Base-by-base conservation (phyloP, 2,113 vertebrate species). In the Chitala chitala region DNA sequence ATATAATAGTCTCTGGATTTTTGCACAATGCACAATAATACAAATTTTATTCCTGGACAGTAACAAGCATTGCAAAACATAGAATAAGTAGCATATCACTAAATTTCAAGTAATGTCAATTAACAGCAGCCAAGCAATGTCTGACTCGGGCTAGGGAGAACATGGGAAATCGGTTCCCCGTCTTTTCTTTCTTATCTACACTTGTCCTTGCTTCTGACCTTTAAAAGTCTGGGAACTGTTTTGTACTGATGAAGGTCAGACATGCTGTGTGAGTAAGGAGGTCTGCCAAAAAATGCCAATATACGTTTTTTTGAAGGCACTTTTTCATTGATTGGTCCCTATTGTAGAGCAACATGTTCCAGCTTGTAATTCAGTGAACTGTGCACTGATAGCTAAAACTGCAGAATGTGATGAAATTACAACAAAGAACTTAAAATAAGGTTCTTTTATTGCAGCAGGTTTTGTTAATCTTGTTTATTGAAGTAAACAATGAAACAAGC, bases 211-310 rank as follows among this genome's bases (percentile, higher is more conserved):
- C 22, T 7, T 4, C 15, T 75, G 73, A 68, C 73, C 73, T 75
- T 68, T 68, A 55, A 40, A 68, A 66, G 40, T 20, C 46, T 40
- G 42, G 26, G 48, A 54, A 68, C 63, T 17, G 9, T 55, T 68
- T 75, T 26, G 24, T 68, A 22, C 31, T 29, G 65, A 38, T 69
- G 69, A 77, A 74, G 68, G 76, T 64, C 65, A 74, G 64, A 65
- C 46, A 33, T 50, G 66, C 29, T 50, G 15, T 10, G 42, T 29
- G 65, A 50, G 26, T 6, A 50, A 51, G 26, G 66, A 17, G 10
- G 12, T 40, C 24, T 69, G 24, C 66, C 33, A 50, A 69, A 68
- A 69, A 33, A 46, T 44, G 63, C 24, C 63, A 40, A 9, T n/a
- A 24, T 44, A 24, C 44, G 40, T 38, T 66, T 63, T 46, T 63